These are phyloP conservation scores for Argynnis bischoffii DNA, from an alignment of 2,888 invertebrate genomes.

Conservation along the genomic window DNA sequence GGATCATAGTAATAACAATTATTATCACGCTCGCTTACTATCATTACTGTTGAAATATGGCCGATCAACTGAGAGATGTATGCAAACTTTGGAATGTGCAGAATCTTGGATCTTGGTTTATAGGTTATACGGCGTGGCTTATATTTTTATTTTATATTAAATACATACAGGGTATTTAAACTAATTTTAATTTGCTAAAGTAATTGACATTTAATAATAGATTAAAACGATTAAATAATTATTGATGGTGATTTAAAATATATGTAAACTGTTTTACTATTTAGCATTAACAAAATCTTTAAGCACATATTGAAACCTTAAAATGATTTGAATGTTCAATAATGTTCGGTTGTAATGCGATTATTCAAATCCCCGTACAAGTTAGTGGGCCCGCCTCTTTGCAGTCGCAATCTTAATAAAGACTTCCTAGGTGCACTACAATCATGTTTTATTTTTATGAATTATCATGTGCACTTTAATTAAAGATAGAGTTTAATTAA, in stretches of 20 bases:
- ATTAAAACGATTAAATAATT: not conserved
- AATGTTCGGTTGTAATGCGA: constrained; percentile 48
- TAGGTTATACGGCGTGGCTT: constrained; percentile 2
- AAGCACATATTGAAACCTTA: constrained; percentile 7
- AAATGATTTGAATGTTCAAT: constrained; percentile 39
- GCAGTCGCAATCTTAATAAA: constrained; percentile 80
- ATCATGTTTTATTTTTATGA: constrained; percentile 71
- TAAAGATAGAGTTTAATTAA: constrained; percentile 77
- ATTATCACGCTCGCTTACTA: constrained; percentile 79
- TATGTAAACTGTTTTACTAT: not conserved
- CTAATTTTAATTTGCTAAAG: too few species aligned
- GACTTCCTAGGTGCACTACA: constrained; percentile 74
- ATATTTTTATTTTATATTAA: too few species aligned
- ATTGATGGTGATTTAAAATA: constrained; percentile 1
- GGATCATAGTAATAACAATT: constrained; percentile 83
- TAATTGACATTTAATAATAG: not conserved
- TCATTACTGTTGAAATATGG: constrained; percentile 80
- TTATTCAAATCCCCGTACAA: constrained; percentile 77
- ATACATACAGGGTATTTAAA: too few species aligned
- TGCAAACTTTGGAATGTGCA: constrained; percentile 69
- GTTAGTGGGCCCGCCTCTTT: constrained; percentile 72
- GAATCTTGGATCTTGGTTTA: constrained; percentile 43
- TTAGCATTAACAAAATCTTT: constrained; percentile 7
- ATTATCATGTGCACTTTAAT: constrained; percentile 65
- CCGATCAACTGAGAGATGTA: constrained; percentile 61